A percentile compares a stretch with the other conserved stretches of the same genome.
These are phyloP conservation scores for Monopterus albus DNA, from an alignment of 2,113 vertebrate genomes.

Conservation along the genomic window DNA sequence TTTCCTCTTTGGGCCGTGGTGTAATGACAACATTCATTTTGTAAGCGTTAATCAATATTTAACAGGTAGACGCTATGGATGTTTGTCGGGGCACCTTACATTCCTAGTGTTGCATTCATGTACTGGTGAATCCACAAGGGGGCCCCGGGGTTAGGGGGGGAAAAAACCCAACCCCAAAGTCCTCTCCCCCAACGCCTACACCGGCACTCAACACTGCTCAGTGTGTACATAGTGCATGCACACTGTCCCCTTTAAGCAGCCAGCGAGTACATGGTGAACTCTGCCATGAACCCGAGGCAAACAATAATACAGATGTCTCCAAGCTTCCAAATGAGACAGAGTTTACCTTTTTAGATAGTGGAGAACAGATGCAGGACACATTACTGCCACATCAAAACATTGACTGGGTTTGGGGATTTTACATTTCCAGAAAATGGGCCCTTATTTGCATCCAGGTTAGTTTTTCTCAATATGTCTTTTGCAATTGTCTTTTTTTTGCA, in stretches of 20 bases:
- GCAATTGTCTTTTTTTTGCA: no score
- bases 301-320: conserved; percentile 74
- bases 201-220: conserved; percentile 44
- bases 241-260: conserved; percentile 62
- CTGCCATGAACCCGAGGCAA: conserved; percentile 52
- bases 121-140: conserved; percentile 68
- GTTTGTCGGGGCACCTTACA: conserved; percentile 24
- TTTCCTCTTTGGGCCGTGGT: neutral
- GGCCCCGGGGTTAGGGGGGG: conserved; percentile 58
- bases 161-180: no score
- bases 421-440: no score
- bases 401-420: neutral
- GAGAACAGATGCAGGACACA: conserved; percentile 18
- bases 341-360: conserved; percentile 40
- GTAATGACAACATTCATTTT: no score
- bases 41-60: neutral
- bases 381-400: neutral
- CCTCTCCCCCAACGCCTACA: conserved; percentile 36
- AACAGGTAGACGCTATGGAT: neutral
- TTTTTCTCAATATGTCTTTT: no score
- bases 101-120: conserved; percentile 36
- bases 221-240: conserved; percentile 76
- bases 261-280: conserved; percentile 56
- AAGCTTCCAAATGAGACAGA: conserved; percentile 18
- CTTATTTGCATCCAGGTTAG: no score